Percentiles rank a stretch among this genome's conserved stretches.
phyloP scores from a whole-genome alignment of 2,113 vertebrate genomes.

The Ardeotis arabs region DNA sequence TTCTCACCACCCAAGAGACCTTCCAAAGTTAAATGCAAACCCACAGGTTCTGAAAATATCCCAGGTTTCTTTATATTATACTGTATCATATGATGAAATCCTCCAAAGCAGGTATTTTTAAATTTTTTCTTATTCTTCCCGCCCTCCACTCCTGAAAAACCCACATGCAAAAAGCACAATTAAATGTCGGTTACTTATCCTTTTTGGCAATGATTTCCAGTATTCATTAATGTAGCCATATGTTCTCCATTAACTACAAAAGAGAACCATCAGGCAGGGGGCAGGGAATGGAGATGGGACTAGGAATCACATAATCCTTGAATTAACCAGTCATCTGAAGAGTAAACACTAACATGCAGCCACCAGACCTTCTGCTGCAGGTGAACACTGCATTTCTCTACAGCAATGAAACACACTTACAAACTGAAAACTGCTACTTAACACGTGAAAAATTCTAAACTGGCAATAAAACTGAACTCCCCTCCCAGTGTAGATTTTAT shows the following conservation, averaged over 20 bases:
- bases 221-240: not conserved
- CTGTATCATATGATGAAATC: fast-evolving
- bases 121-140: too few relatives aligned
- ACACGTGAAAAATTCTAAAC: not conserved
- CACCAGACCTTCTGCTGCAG: not conserved
- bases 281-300: not conserved
- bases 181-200: not conserved
- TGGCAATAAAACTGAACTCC: not conserved
- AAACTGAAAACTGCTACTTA: not conserved
- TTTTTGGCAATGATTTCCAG: not conserved
- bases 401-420: not conserved
- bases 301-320: not conserved
- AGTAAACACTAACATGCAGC: not conserved
- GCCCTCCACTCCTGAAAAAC: not conserved
- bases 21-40: not conserved
- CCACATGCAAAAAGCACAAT: not conserved
- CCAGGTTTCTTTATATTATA: not conserved
- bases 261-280: not conserved
- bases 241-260: not conserved
- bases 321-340: not conserved
- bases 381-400: not conserved
- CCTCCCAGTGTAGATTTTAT: not conserved
- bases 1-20: not conserved
- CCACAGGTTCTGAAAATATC: not conserved
- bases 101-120: not conserved